Evolutionary conservation across 1,140 invertebrate species (phyloP), one percentile per base, ranked within the genome.

Genomic region (Trichoplusia ni): DNA sequence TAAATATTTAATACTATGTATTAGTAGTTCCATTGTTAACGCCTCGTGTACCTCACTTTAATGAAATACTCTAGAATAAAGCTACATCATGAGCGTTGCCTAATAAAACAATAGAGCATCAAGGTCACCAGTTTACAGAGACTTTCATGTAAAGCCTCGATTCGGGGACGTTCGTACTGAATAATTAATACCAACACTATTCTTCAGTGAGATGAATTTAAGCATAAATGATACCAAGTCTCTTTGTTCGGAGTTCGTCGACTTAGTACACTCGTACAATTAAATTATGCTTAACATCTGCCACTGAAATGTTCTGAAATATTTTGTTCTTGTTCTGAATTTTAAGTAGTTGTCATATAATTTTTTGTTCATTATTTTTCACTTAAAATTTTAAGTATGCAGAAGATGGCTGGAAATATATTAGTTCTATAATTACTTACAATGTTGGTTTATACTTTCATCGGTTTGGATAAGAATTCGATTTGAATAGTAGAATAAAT

Each of bases 231-330:
- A 56, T 38, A 56, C 37, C 8, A 16, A 25, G 21, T 56, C 35
- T 13, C 23, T 42, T 56, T 56, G 37, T 56, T 56, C 53, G 8
- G 9, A 56, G 53, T 56, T 56, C 53, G 23, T 19, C 23, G 53
- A 56, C 35, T 47, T 29, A 25, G 44, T 40, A 56, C 35, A 56
- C 14, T 56, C 25, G 23, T 56, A 27, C 35, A 42, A 27, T 56
- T 42, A 56, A 56, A 56, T 56, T 56, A 56, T 56, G 37, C 37
- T 56, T 51, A 33, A 51, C 47, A 51, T 51, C 47, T 56, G 31
- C 35, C 25, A 29, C 37, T 44, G 54, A 58, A 58, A 58, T 58
- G 25, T 58, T 58, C 27, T 58, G 54, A 5, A 58, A 29, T 42
- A 42, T 42, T 58, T 58, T 35, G 5, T 54, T 38, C 51, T 38